phyloP scores from a whole-genome alignment of 2,888 invertebrate species.

The Xanthia icteritia region DNA sequence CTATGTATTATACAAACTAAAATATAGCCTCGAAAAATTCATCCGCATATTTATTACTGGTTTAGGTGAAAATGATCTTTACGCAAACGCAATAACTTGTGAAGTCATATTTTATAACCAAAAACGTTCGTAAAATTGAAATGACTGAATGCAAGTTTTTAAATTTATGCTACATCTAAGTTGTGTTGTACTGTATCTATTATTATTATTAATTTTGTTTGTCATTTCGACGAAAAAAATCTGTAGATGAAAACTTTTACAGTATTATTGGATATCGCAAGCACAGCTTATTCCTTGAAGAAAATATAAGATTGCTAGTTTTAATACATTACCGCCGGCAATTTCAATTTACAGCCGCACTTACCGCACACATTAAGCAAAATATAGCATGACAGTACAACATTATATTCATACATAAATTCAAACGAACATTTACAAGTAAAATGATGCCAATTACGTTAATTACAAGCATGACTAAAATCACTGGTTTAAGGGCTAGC shows the following conservation, averaged over 20 bases:
- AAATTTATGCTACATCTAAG: too few species aligned
- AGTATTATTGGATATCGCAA: too few species aligned
- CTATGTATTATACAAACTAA: too few species aligned
- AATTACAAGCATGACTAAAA: slow-evolving; percentile 47
- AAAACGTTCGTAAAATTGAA: too few species aligned
- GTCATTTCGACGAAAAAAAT: background rate
- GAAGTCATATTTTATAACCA: too few species aligned
- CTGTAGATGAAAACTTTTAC: background rate
- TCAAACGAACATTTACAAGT: slow-evolving; percentile 46
- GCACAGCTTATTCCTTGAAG: background rate
- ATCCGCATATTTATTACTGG: too few species aligned
- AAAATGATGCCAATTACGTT: slow-evolving; percentile 50
- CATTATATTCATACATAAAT: slow-evolving; percentile 40
- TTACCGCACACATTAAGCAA: slow-evolving; percentile 5
- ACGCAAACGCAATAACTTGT: too few species aligned
- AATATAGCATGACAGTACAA: slow-evolving; percentile 37
- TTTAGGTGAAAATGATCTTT: too few species aligned
- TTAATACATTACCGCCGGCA: background rate
- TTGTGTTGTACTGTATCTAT: too few species aligned
- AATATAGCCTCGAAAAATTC: too few species aligned
- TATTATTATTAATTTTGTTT: too few species aligned
- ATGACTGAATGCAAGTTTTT: too few species aligned
- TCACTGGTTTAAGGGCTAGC: slow-evolving; percentile 36
- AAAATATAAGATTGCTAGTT: background rate
- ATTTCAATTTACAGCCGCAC: slow-evolving; percentile 29